Conservation (phyloP, 2,888 invertebrate species). For the Tipula lateralis region DNA sequence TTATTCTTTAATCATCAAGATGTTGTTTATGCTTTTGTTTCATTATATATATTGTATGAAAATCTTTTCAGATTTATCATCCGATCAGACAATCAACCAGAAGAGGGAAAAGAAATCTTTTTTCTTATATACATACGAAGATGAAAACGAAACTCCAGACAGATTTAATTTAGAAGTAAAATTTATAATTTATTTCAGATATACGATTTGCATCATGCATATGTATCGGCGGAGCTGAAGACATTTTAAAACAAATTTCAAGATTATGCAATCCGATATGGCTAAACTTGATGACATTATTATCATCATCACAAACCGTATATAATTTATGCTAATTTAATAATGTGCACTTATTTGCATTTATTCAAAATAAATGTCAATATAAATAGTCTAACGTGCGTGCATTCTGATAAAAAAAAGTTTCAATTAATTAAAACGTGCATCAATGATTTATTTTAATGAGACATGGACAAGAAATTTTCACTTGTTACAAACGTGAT, state of each 20-base stretch:
- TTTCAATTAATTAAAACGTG: neutral
- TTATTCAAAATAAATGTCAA: neutral
- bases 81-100: slow-evolving; percentile 20
- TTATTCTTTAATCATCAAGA: slow-evolving; percentile 11
- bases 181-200: neutral
- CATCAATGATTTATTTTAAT: neutral
- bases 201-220: neutral
- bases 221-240: neutral
- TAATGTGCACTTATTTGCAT: neutral
- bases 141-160: slow-evolving; percentile 1
- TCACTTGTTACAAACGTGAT: neutral
- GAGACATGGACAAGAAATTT: neutral
- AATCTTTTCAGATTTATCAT: neutral
- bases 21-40: slow-evolving; percentile 3
- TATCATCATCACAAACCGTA: too few species aligned
- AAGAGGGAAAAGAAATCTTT: neutral
- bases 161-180: slow-evolving; percentile 19
- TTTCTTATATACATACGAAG: neutral
- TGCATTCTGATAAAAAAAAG: neutral
- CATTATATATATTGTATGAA: neutral
- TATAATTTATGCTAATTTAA: neutral
- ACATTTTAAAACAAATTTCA: neutral
- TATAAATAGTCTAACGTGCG: neutral
- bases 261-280: neutral
- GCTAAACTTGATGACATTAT: neutral